Percentiles rank a stretch among this genome's conserved stretches.
phyloP scores from a whole-genome alignment of 1,140 invertebrate species.

The Calephelis nemesis region DNA sequence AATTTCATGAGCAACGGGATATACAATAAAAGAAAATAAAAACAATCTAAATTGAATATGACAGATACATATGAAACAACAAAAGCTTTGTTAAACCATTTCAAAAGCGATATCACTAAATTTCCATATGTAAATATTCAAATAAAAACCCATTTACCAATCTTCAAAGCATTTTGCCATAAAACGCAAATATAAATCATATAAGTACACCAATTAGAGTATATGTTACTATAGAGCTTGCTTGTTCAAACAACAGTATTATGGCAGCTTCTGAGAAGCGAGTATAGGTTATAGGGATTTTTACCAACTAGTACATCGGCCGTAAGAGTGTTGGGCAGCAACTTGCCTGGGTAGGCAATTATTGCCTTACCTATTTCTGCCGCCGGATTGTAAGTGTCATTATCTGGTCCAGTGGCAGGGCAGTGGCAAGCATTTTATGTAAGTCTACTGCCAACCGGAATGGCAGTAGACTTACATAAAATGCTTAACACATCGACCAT shows the following conservation, averaged over 20 bases:
- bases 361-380: too few species aligned
- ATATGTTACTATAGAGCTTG: background rate
- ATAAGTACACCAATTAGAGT: background rate
- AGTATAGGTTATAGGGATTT: too few species aligned
- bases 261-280: too few species aligned
- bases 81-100: background rate
- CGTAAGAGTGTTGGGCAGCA: too few species aligned
- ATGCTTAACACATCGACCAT: too few species aligned
- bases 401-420: too few species aligned
- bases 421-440: too few species aligned
- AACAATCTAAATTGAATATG: background rate
- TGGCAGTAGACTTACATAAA: too few species aligned
- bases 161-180: slow-evolving; percentile 11
- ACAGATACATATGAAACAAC: background rate
- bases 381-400: too few species aligned
- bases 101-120: slow-evolving; percentile 4
- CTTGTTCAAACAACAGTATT: background rate
- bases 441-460: too few species aligned
- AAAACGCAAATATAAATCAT: slow-evolving; percentile 1
- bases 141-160: slow-evolving; percentile 4
- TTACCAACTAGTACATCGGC: too few species aligned
- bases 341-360: too few species aligned
- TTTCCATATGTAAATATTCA: slow-evolving; percentile 5
- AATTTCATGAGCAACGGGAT: background rate
- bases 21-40: slow-evolving; percentile 3